phyloP scores from a whole-genome alignment of 2,113 vertebrate genomes.

The Rhynchomys soricoides region DNA sequence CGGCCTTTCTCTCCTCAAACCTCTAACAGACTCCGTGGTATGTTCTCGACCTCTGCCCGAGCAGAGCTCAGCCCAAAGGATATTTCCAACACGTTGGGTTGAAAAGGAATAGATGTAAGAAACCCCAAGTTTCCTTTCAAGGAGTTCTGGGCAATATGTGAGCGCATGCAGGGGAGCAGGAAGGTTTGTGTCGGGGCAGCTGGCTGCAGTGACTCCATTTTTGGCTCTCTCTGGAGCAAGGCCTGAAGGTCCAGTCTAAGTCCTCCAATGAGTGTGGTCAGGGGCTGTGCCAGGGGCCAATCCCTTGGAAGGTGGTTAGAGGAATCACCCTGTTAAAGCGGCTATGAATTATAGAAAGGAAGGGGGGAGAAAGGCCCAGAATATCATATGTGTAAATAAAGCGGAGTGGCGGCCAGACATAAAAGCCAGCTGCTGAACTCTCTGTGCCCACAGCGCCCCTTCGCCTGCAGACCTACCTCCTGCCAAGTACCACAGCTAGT shows the following conservation, averaged over 20 bases:
- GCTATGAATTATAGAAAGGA: slow-evolving; percentile 83
- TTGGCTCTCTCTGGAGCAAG: slow-evolving; percentile 20
- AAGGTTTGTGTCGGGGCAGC: slow-evolving; percentile 13
- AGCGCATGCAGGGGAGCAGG: neutral
- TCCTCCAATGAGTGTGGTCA: slow-evolving; percentile 55
- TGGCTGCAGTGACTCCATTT: neutral
- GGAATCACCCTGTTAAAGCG: slow-evolving; percentile 84
- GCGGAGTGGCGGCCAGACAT: slow-evolving; percentile 78
- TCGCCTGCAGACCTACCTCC: slow-evolving; percentile 69
- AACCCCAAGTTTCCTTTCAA: neutral
- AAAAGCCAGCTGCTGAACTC: slow-evolving; percentile 76
- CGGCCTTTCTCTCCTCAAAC: slow-evolving; percentile 55
- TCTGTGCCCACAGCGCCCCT: slow-evolving; percentile 60
- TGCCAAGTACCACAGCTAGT: slow-evolving; percentile 76
- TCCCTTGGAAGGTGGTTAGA: slow-evolving; percentile 79
- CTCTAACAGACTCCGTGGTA: neutral
- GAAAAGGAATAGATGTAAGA: neutral
- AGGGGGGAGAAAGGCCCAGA: slow-evolving; percentile 61
- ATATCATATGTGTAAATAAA: slow-evolving; percentile 85
- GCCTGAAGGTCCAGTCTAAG: slow-evolving; percentile 47
- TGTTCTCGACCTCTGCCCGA: neutral
- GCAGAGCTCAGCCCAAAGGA: slow-evolving; percentile 47
- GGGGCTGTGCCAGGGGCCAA: slow-evolving; percentile 49
- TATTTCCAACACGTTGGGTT: neutral
- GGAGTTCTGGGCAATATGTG: neutral